A percentile compares a stretch with the other conserved stretches of the same genome.
Conservation (phyloP, 2,113 vertebrate species). For the Trinectes maculatus region DNA sequence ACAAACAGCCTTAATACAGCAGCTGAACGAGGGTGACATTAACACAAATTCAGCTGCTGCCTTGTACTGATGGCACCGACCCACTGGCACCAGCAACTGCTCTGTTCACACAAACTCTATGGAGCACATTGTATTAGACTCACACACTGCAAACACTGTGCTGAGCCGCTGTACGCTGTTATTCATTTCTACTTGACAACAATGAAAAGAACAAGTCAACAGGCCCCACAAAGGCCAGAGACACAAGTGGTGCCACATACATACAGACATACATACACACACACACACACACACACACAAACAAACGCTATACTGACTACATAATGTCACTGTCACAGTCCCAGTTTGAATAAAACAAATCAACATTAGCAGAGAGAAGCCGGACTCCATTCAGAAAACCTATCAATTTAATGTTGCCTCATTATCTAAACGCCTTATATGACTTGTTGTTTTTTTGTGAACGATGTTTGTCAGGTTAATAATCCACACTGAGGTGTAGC, state of each 20-base stretch:
- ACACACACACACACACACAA: not conserved
- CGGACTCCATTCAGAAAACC: not conserved
- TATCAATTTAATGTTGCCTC: not conserved
- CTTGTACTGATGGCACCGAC: constrained; percentile 41
- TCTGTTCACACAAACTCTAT: constrained; percentile 12
- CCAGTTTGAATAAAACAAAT: not conserved
- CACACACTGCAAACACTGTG: constrained; percentile 41
- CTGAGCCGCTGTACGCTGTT: constrained; percentile 1
- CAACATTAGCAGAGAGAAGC: not conserved
- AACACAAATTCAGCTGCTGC: constrained; percentile 3
- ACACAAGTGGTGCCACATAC: not conserved
- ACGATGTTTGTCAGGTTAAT: constrained; percentile 9
- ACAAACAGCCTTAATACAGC: too few species aligned
- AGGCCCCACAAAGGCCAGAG: not conserved
- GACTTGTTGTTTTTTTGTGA: too few species aligned
- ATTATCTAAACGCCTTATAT: too few species aligned
- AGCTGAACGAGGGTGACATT: not conserved
- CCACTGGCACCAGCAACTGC: constrained; percentile 9
- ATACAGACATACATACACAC: not conserved
- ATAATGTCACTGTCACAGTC: not conserved
- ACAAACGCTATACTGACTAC: not conserved
- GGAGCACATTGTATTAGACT: constrained; percentile 10
- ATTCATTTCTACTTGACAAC: not conserved
- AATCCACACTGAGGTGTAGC: not conserved
- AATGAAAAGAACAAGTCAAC: not conserved